A percentile compares a stretch with the other conserved stretches of the same genome.
phyloP scores from a whole-genome alignment of 2,888 invertebrate species.

The Seladonia tumulorum region DNA sequence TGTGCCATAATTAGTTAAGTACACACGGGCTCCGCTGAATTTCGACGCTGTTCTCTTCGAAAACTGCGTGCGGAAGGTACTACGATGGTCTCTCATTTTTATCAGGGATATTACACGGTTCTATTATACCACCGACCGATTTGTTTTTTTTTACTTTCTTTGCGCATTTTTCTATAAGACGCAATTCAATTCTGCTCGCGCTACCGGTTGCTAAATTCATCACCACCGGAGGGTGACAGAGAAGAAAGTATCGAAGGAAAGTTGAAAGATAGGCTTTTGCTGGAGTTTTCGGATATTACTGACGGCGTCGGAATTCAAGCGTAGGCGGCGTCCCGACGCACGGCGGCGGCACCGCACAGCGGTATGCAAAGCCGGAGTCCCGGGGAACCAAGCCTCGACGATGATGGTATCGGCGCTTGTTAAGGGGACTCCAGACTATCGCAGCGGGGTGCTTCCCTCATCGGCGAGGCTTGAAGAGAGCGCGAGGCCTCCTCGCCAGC shows the following conservation, averaged over 20 bases:
- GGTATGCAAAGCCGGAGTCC: slow-evolving; percentile 68
- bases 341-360: slow-evolving; percentile 52
- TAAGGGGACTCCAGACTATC: slow-evolving; percentile 76
- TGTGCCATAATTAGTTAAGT: slow-evolving; percentile 18
- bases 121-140: too few species aligned
- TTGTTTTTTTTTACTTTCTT: background rate
- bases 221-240: background rate
- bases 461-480: slow-evolving; percentile 70
- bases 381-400: slow-evolving; percentile 57
- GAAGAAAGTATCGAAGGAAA: background rate
- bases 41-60: background rate
- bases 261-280: background rate
- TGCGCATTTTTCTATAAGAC: background rate
- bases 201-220: background rate
- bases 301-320: slow-evolving; percentile 61
- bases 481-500: slow-evolving; percentile 46
- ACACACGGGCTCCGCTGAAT: background rate
- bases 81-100: background rate
- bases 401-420: slow-evolving; percentile 78
- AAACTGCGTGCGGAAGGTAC: background rate
- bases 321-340: slow-evolving; percentile 65
- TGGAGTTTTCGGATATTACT: background rate
- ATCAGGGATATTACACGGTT: background rate
- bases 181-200: background rate
- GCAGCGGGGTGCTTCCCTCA: slow-evolving; percentile 76